A percentile compares a stretch with the other conserved stretches of the same genome.
These are phyloP conservation scores for Oscheius myriophilus DNA, from an alignment of 2,888 invertebrate genomes.

Conservation along the genomic window DNA sequence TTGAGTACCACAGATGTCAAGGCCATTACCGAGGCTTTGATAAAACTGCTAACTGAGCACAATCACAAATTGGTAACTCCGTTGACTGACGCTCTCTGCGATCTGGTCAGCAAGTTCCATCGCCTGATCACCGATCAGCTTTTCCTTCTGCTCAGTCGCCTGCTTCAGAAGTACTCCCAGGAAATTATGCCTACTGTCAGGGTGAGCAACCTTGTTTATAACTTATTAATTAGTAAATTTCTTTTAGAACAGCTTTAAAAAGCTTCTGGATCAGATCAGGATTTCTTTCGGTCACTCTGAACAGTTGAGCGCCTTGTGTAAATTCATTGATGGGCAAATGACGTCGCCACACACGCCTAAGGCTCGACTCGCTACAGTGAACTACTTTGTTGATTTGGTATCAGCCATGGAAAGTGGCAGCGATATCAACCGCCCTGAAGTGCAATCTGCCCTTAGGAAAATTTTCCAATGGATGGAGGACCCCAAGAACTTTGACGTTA, in stretches of 20 bases:
- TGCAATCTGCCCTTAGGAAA: constrained; percentile 77
- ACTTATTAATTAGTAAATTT: not conserved
- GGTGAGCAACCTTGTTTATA: not conserved
- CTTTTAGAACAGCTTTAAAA: constrained; percentile 7
- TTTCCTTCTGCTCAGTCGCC: constrained; percentile 86
- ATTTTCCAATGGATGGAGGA: constrained; percentile 81
- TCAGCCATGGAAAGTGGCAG: constrained; percentile 72
- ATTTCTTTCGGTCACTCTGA: constrained; percentile 6
- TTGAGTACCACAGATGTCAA: constrained; percentile 11
- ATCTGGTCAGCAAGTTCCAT: constrained; percentile 79
- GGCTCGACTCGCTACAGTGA: constrained; percentile 71
- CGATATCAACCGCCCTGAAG: constrained; percentile 75
- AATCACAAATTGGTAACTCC: constrained; percentile 31
- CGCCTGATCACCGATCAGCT: constrained; percentile 91
- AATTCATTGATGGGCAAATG: constrained; percentile 19
- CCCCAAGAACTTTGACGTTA: constrained; percentile 78
- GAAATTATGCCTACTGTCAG: constrained; percentile 80
- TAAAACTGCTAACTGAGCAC: constrained; percentile 31
- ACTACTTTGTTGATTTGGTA: constrained; percentile 73
- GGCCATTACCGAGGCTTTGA: constrained; percentile 24
- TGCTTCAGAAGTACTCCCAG: constrained; percentile 83
- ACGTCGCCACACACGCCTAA: constrained; percentile 17
- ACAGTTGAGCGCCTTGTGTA: constrained; percentile 20
- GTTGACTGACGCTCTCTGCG: constrained; percentile 86
- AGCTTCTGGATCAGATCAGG: constrained; percentile 4